Evolutionary conservation across 2,797 vertebrate species (phyloP).

Genomic region (Pogoniulus pusillus): DNA sequence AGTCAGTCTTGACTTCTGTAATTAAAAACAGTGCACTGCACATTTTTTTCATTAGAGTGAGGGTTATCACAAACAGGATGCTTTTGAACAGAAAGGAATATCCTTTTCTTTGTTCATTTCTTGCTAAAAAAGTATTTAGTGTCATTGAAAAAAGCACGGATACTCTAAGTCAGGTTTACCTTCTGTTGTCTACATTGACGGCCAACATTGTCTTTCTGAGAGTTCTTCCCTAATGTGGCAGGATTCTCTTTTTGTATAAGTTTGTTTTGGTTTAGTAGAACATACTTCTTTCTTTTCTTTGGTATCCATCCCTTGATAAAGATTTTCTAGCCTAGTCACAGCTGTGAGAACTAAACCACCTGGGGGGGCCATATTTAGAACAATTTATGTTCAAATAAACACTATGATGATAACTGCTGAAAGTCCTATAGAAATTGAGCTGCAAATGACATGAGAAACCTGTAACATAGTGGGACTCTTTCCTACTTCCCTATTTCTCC

Average conservation of each 20-base stretch:
- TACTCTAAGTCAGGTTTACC: background rate
- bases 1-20: background rate
- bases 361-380: constrained; percentile 22
- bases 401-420: background rate
- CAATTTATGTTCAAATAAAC: background rate
- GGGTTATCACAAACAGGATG: background rate
- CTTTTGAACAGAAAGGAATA: background rate
- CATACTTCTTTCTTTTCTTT: constrained; percentile 23
- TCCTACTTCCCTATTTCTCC: constrained; percentile 3
- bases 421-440: background rate
- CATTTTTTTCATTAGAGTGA: background rate
- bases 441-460: background rate
- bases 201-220: background rate
- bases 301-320: background rate
- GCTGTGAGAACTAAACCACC: constrained; percentile 8
- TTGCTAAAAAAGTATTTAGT: background rate
- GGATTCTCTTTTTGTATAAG: background rate
- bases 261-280: constrained; percentile 32
- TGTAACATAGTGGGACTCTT: background rate
- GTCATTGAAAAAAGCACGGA: background rate
- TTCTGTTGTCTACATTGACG: background rate
- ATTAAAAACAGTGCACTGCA: background rate
- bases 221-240: background rate
- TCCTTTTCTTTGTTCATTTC: background rate
- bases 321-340: constrained; percentile 5